Percentiles rank a stretch among this genome's conserved stretches.
phyloP scores from a whole-genome alignment of 2,113 vertebrate species.

The Panthera uncia region DNA sequence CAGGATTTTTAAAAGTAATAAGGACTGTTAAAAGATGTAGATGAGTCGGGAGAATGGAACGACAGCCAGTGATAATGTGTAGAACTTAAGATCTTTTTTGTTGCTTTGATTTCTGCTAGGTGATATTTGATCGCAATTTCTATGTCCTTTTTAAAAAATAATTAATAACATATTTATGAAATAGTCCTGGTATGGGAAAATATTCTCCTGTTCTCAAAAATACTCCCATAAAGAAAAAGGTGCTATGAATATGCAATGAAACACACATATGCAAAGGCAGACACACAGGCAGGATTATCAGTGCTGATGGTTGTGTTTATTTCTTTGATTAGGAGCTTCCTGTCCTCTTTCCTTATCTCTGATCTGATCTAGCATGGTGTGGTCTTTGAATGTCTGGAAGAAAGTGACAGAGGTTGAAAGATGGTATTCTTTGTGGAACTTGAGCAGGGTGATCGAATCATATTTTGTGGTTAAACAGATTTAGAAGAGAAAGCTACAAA shows the following conservation, averaged over 20 bases:
- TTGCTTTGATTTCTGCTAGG: neutral
- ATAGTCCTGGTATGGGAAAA: neutral
- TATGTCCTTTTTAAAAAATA: neutral
- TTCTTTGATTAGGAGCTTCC: neutral
- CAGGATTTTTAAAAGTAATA: slow-evolving; percentile 42
- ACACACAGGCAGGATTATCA: neutral
- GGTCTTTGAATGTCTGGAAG: neutral
- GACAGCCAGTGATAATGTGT: neutral
- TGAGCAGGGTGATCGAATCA: neutral
- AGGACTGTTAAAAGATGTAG: neutral
- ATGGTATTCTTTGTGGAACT: neutral
- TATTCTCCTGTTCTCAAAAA: slow-evolving; percentile 10
- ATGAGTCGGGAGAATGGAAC: slow-evolving; percentile 74
- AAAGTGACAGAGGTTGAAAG: neutral
- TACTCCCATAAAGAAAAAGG: neutral
- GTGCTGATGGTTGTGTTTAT: neutral
- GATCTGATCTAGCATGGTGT: neutral
- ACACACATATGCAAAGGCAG: neutral
- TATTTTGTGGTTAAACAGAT: neutral
- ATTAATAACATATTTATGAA: neutral
- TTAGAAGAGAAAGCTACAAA: neutral
- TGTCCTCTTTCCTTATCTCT: neutral
- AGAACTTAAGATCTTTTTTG: slow-evolving; percentile 38
- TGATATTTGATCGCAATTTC: neutral
- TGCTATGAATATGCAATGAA: neutral